Conservation (phyloP, 2,888 invertebrate genomes). For the Archips xylosteana region DNA sequence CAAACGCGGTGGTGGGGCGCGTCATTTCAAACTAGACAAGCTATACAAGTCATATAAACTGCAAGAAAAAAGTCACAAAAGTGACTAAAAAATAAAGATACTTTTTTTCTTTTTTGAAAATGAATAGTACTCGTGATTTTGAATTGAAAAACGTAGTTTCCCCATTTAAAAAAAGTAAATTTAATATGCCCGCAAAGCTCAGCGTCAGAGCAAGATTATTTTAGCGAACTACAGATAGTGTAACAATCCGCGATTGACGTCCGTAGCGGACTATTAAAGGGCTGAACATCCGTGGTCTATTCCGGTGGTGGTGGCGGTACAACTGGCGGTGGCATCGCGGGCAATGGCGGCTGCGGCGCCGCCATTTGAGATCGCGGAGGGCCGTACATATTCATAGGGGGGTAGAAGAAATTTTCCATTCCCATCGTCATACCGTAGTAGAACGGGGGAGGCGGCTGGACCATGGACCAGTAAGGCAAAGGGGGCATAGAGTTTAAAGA, state of each 20-base stretch:
- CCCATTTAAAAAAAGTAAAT: too few relatives aligned
- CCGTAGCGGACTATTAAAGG: neutral
- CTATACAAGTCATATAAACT: too few relatives aligned
- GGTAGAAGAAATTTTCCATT: conserved; percentile 60
- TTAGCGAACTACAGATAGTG: too few relatives aligned
- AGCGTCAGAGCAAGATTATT: too few relatives aligned
- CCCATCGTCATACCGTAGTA: conserved; percentile 58
- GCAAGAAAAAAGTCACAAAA: too few relatives aligned
- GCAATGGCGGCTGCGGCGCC: conserved; percentile 72
- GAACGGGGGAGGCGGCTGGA: conserved; percentile 73
- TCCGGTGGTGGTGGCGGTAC: conserved; percentile 82
- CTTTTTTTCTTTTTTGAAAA: too few relatives aligned
- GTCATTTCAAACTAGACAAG: too few relatives aligned
- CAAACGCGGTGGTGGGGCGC: too few relatives aligned
- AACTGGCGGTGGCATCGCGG: conserved; percentile 82
- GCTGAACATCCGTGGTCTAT: conserved; percentile 2
- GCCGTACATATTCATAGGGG: conserved; percentile 41
- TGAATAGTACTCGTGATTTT: too few relatives aligned
- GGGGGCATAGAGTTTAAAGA: conserved; percentile 56
- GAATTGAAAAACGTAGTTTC: too few relatives aligned
- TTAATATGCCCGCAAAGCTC: too few relatives aligned
- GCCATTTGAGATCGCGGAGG: conserved; percentile 47
- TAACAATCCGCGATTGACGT: neutral
- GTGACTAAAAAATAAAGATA: too few relatives aligned
- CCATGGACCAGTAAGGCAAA: conserved; percentile 69